Base-by-base conservation (phyloP, 2,888 invertebrate genomes). In the Apodemia mormo region DNA sequence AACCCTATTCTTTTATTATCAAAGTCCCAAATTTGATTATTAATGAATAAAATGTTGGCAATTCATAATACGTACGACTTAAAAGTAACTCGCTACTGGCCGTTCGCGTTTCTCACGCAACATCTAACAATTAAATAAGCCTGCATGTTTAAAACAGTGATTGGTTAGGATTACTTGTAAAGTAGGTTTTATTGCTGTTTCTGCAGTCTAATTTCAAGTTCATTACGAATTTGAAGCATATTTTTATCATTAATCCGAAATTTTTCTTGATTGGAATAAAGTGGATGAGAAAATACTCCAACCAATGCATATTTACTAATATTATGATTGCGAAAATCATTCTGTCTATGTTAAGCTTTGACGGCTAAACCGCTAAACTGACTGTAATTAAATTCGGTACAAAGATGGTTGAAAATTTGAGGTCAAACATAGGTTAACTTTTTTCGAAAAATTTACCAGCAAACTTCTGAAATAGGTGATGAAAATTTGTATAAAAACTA, bases 71-170 rank as follows among this genome's bases (percentile, higher is more conserved):
- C 75, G 76, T 76, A 76, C 76, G 76, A 79, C 76, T 89, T 86
- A 87, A 84, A 84, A 90, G 86, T 83, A 79, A 83, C 85, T 82
- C 78, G 86, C 89, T 87, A 87, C 89, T 86, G 89, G 79, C 81
- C 80, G 85, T 78, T 92, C 82, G 93, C 92, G 93, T 93, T 93
- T 92, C 89, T 88, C 93, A 93, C 93, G 92, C 92, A 86, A 92
- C 85, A 80, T 81, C 83, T 80, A 83, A 83, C 88, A 89, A 90
- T 89, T 89, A 89, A 87, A 82, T 88, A 89, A 86, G 86, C 75
- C 84, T 84, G 83, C 76, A 79, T 77, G 76, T 88, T 86, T 88
- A 87, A 89, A 89, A 78, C 80, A 84, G 77, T 81, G 76, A 77
- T 77, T 84, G 78, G 75, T 79, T 76, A 76, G 76, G 78, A 79